Evolutionary conservation across 1,140 invertebrate species (phyloP).

Genomic region (Ephestia elutella): DNA sequence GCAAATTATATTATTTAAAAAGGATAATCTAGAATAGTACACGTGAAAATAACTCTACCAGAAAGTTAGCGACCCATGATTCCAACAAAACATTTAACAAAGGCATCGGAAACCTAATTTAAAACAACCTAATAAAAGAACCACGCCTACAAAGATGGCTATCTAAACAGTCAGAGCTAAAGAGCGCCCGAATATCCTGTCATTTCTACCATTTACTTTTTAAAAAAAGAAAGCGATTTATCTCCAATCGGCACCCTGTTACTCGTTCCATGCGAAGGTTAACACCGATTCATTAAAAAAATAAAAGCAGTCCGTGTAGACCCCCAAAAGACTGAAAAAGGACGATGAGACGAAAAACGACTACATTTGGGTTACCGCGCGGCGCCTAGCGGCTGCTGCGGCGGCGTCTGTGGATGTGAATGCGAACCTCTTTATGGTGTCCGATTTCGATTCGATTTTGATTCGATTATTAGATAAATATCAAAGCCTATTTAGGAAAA

Average conservation of each 20-base stretch:
- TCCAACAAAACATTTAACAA: neutral
- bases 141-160: conserved; percentile 34
- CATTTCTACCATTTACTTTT: conserved; percentile 60
- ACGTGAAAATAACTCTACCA: neutral
- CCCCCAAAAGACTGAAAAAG: conserved; percentile 72
- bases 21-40: no score
- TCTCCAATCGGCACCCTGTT: conserved; percentile 72
- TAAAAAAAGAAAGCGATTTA: conserved; percentile 56
- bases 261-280: conserved; percentile 70
- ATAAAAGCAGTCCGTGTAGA: conserved; percentile 50
- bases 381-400: conserved; percentile 67
- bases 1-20: no score
- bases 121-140: conserved; percentile 42
- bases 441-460: conserved; percentile 21
- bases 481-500: no score
- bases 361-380: conserved; percentile 66
- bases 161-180: conserved; percentile 40
- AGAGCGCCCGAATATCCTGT: conserved; percentile 56
- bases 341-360: conserved; percentile 55
- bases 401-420: conserved; percentile 71
- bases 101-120: conserved; percentile 37
- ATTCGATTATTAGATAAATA: no score
- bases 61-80: neutral
- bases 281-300: conserved; percentile 73
- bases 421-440: conserved; percentile 44